Percentiles rank a stretch among this genome's conserved stretches.
phyloP scores from a whole-genome alignment of 2,113 vertebrate genomes.

The Microtus richardsoni region DNA sequence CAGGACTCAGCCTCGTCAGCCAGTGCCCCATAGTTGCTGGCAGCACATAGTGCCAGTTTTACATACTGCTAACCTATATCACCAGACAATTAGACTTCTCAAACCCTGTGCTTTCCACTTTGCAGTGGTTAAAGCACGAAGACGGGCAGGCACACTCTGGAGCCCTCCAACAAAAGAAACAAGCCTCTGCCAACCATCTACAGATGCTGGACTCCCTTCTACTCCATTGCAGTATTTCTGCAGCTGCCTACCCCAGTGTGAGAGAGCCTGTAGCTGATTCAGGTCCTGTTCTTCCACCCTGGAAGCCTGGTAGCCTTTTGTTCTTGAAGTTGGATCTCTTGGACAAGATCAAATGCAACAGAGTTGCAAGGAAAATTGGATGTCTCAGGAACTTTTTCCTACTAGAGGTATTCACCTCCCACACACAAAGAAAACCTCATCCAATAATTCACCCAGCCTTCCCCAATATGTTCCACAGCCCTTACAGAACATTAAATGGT shows the following conservation, averaged over 20 bases:
- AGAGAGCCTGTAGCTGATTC: background rate
- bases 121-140: fast-evolving
- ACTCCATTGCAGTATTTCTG: too few species aligned
- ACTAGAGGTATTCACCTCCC: background rate
- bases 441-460: constrained; percentile 21
- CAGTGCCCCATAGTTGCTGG: background rate
- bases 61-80: too few species aligned
- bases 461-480: background rate
- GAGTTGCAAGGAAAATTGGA: background rate
- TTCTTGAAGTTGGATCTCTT: fast-evolving
- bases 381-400: background rate
- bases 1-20: background rate
- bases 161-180: background rate
- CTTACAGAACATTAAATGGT: background rate
- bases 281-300: background rate
- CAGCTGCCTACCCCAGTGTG: too few species aligned
- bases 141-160: background rate
- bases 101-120: background rate
- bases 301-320: background rate
- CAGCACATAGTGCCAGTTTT: too few species aligned
- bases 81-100: background rate
- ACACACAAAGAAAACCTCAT: too few species aligned
- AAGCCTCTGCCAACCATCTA: background rate
- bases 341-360: fast-evolving
- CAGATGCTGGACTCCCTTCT: background rate